Base-by-base conservation (phyloP, 2,888 invertebrate genomes). In the Apoda limacodes region DNA sequence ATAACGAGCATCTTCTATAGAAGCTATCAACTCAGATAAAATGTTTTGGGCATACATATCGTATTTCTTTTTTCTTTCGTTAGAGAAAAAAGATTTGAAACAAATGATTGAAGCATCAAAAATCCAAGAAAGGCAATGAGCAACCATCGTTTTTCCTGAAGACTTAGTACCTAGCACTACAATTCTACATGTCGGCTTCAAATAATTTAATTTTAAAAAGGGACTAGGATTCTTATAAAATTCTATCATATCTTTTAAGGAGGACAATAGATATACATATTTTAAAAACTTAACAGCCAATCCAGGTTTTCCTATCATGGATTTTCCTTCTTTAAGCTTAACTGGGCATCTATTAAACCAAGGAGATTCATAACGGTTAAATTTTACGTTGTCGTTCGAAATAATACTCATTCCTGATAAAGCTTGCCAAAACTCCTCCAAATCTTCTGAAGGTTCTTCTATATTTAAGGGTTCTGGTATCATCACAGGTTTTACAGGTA, bases 341-440 rank as follows among this genome's bases (percentile, higher is more conserved):
- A 88, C 85, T 4, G 89, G 88, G 50, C 89, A 89, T 44, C 81
- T 64, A 28, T 71, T 80, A 21, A 62, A 70, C 86, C 87, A 88
- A 25, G 75, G 67, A 3, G 87, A 87, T 40, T 83, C 44, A 44
- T 46, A 56, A 37, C 66, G 54, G 35, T 52, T 62, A 46, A 76
- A 72, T 35, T 45, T 56, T n/a, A 67, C 24, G 32, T 28, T 43
- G 15, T 55, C 61, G 49, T 42, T 60, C 22, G 43, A 48, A 27
- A 74, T 57, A 6, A 58, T 50, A 39, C 61, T 60, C 14, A 52
- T 42, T 36, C 60, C 60, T 42, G 61, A 52, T 21, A 75, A 46
- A 34, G 37, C 39, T 39, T 49, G 55, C 78, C 80, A 80, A 56
- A 81, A 76, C 15, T 76, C 76, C 28, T 68, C 66, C 21, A 63